A percentile compares a stretch with the other conserved stretches of the same genome.
phyloP scores from a whole-genome alignment of 2,888 invertebrate species.

The Scaptomyza flava region DNA sequence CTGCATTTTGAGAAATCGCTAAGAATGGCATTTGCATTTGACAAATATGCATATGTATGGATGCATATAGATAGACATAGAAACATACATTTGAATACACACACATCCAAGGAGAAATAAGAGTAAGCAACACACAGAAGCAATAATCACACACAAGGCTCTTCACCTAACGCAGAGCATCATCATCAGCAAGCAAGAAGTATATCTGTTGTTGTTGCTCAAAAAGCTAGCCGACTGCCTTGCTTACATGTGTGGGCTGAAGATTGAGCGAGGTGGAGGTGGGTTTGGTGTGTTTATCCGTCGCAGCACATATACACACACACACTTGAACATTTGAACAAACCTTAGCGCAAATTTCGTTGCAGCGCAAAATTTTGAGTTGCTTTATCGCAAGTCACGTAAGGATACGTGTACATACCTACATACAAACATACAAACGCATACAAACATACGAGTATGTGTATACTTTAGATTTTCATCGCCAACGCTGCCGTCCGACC shows the following conservation, averaged over 20 bases:
- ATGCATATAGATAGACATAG: not conserved
- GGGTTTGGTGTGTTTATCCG: slow-evolving; percentile 46
- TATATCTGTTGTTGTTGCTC: slow-evolving; percentile 33
- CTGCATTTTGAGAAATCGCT: slow-evolving; percentile 55
- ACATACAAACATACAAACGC: slow-evolving; percentile 20
- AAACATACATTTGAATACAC: slow-evolving; percentile 5
- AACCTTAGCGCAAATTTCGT: slow-evolving; percentile 76
- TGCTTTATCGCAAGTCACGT: slow-evolving; percentile 71
- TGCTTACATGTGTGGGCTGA: slow-evolving; percentile 8
- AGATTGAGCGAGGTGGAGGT: slow-evolving; percentile 14
- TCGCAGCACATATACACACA: slow-evolving; percentile 18
- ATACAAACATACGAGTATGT: slow-evolving; percentile 43
- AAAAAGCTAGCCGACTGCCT: slow-evolving; percentile 54
- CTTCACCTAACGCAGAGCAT: slow-evolving; percentile 15
- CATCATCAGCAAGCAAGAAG: slow-evolving; percentile 7
- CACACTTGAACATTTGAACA: slow-evolving; percentile 43
- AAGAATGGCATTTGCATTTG: slow-evolving; percentile 64
- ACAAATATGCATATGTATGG: slow-evolving; percentile 47
- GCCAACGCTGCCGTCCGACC: slow-evolving; percentile 1
- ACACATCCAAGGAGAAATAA: slow-evolving; percentile 12
- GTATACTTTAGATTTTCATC: slow-evolving; percentile 67
- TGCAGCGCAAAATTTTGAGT: slow-evolving; percentile 74
- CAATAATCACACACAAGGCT: slow-evolving; percentile 45
- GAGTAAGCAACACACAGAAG: slow-evolving; percentile 23
- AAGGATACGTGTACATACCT: slow-evolving; percentile 29